Evolutionary conservation across 2,113 vertebrate species (phyloP).

Genomic region (Paramisgurnus dabryanus): DNA sequence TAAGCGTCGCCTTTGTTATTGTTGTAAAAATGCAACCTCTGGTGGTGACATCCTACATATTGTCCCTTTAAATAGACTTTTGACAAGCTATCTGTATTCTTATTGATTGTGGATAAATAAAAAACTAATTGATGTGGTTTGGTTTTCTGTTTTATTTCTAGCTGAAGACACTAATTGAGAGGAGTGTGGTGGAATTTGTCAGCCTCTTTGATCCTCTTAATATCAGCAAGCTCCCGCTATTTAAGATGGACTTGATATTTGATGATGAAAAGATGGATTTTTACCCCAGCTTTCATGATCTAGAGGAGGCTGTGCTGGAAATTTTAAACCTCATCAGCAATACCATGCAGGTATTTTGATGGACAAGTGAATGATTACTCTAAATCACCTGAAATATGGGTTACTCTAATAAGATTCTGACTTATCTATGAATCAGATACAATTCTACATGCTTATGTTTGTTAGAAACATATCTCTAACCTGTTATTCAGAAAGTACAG

Average conservation of each 20-base stretch:
- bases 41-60: background rate
- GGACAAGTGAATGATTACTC: background rate
- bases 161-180: constrained; percentile 84
- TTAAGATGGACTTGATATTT: constrained; percentile 88
- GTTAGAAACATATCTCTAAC: background rate
- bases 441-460: background rate
- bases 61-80: background rate
- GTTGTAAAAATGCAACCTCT: too few species aligned
- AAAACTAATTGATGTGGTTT: background rate
- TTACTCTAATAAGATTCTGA: background rate
- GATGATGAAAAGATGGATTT: constrained; percentile 91
- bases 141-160: constrained; percentile 56
- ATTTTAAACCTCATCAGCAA: constrained; percentile 78
- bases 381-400: background rate
- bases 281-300: constrained; percentile 85
- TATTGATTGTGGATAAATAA: background rate
- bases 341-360: constrained; percentile 79
- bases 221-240: constrained; percentile 75
- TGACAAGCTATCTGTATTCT: background rate
- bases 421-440: background rate
- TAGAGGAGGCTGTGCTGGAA: constrained; percentile 81
- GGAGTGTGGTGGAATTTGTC: constrained; percentile 81
- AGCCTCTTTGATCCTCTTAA: constrained; percentile 78
- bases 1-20: too few species aligned
- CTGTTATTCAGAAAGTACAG: constrained; percentile 76